phyloP scores from a whole-genome alignment of 1,140 invertebrate species.

The Scaptomyza graminum region DNA sequence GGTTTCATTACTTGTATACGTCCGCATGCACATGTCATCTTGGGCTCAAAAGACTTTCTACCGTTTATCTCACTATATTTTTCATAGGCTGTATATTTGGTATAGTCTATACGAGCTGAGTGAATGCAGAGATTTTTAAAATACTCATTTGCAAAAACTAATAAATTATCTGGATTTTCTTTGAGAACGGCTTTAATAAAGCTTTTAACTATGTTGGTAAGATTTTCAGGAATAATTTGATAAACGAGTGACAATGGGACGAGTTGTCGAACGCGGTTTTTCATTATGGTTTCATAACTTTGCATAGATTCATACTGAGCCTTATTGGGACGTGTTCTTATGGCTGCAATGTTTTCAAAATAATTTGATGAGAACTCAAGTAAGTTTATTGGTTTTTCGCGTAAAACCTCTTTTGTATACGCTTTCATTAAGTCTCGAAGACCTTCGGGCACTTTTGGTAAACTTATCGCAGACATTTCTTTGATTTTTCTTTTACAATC shows the following conservation, averaged over 20 bases:
- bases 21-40: constrained; percentile 58
- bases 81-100: constrained; percentile 61
- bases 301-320: constrained; percentile 57
- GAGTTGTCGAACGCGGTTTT: constrained; percentile 60
- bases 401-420: constrained; percentile 85
- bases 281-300: constrained; percentile 65
- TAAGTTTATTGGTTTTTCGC: constrained; percentile 84
- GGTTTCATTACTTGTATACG: constrained; percentile 18
- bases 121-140: constrained; percentile 83
- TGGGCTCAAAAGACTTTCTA: constrained; percentile 7
- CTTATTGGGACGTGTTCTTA: constrained; percentile 66
- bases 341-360: constrained; percentile 83
- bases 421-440: constrained; percentile 85
- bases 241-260: constrained; percentile 73
- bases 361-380: constrained; percentile 84
- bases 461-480: constrained; percentile 61
- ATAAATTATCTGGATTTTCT: constrained; percentile 84
- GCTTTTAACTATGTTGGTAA: constrained; percentile 85
- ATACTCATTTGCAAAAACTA: constrained; percentile 84
- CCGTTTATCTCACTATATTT: constrained; percentile 51
- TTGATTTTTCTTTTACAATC: constrained; percentile 11
- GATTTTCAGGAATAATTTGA: constrained; percentile 84
- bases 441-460: constrained; percentile 84
- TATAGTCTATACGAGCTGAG: constrained; percentile 51
- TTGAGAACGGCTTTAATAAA: constrained; percentile 85